Base-by-base conservation (phyloP, 1,140 invertebrate species). In the Micrasema longulum region DNA sequence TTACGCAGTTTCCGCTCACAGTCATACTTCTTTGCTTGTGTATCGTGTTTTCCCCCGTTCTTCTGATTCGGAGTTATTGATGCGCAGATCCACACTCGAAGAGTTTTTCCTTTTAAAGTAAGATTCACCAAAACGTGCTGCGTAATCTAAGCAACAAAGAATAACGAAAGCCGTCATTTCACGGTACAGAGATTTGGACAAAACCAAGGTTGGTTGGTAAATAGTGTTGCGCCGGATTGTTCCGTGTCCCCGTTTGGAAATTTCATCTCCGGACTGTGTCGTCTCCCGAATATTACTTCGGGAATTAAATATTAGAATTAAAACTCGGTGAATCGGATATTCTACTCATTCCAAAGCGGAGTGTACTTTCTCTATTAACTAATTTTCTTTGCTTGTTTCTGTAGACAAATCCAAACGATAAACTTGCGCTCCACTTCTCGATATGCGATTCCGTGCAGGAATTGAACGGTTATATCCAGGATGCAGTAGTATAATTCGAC, bases 191-290 rank as follows among this genome's bases (percentile, higher is more conserved):
- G 55, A 22, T 41, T 38, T 23, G 55, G 35, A 41, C 55, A 38
- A 60, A 41, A 41, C 35, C 36, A 60, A 60, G 36, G 55, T 60
- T 60, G 35, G 55, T 60, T 18, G 16, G 14, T 60, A 60, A 60
- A 4, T n/a, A 43, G n/a, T 60, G 36, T 38, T 60, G 55, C 10
- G 36, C 38, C 36, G 10, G 20, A 22, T 60, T 41, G 55, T 38
- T 60, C 10, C 18, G 22, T 12, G 18, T 60, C 36, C 14, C 22
- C 20, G 22, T 41, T 60, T 41, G 20, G 55, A 60, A 60, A 60
- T 60, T 60, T 60, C 35, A 60, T 60, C 55, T 60, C 23, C 35
- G 55, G 55, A 38, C 16, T 60, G 18, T 60, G 18, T 60, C 36
- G 14, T 60, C 35, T 60, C 22, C 55, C 36, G 26, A 60, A 41